These are phyloP conservation scores for Netelia fuscicornis DNA, from an alignment of 2,888 invertebrate genomes.

Conservation along the genomic window DNA sequence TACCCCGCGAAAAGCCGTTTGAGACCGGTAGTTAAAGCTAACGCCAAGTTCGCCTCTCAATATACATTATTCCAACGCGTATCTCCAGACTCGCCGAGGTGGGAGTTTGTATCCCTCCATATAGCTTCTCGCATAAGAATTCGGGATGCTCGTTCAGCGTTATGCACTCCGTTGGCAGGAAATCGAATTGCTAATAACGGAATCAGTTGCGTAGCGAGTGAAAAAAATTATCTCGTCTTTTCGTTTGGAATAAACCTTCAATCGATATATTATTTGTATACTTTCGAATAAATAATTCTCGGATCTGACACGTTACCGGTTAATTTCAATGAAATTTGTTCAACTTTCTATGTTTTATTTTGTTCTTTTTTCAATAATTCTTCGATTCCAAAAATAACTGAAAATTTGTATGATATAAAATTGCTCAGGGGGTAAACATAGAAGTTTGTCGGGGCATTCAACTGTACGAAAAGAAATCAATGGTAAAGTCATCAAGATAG, in stretches of 20 bases:
- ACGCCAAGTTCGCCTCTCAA: slow-evolving; percentile 29
- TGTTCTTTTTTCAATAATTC: too few species aligned
- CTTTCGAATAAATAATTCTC: too few species aligned
- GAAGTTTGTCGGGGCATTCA: neutral
- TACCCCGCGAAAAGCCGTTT: slow-evolving; percentile 45
- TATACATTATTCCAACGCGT: slow-evolving; percentile 1
- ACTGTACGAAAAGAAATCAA: neutral
- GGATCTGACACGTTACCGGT: too few species aligned
- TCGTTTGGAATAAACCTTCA: too few species aligned
- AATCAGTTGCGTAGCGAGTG: neutral
- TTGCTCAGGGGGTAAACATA: neutral
- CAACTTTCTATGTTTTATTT: too few species aligned
- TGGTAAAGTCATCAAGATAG: neutral
- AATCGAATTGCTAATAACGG: slow-evolving; percentile 10
- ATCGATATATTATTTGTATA: too few species aligned
- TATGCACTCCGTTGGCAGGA: neutral
- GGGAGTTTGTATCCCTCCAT: neutral
- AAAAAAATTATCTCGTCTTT: neutral
- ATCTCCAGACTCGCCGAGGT: neutral
- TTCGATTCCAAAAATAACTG: neutral
- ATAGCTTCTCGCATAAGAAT: neutral
- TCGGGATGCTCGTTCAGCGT: neutral
- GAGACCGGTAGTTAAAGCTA: slow-evolving; percentile 48
- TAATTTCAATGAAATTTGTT: too few species aligned
- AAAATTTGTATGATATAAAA: neutral